Evolutionary conservation across 2,888 invertebrate genomes (phyloP).

Genomic region (Leistus spinibarbis): DNA sequence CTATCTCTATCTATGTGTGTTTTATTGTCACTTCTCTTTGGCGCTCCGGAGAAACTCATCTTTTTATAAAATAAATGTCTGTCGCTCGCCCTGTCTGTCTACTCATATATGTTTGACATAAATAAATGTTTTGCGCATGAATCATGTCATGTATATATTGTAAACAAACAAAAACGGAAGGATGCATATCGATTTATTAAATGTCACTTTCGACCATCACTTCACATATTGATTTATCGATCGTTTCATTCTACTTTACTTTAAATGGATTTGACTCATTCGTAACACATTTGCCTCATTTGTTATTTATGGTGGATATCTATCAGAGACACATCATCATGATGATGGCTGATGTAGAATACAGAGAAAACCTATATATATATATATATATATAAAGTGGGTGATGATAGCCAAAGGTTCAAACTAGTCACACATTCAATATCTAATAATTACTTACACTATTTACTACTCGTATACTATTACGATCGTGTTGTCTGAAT

Average conservation of each 20-base stretch:
- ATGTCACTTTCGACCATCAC: neutral
- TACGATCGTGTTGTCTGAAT: too few relatives aligned
- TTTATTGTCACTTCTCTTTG: neutral
- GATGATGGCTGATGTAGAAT: too few relatives aligned
- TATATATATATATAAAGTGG: neutral
- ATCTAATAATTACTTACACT: too few relatives aligned
- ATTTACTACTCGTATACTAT: too few relatives aligned
- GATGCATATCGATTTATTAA: neutral
- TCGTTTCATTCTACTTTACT: neutral
- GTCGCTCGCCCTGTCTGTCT: neutral
- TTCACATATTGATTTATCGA: neutral
- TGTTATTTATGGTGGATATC: neutral
- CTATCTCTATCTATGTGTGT: neutral
- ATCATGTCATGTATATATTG: constrained; percentile 1
- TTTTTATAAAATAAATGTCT: neutral
- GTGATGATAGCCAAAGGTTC: neutral
- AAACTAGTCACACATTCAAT: too few relatives aligned
- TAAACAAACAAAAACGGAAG: neutral
- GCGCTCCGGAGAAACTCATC: neutral
- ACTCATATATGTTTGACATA: neutral
- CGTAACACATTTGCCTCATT: neutral
- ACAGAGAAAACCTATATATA: too few relatives aligned
- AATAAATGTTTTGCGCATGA: constrained; percentile 1
- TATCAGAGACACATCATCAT: too few relatives aligned
- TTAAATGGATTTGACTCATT: neutral